Base-by-base conservation (phyloP, 2,888 invertebrate species). In the Drosophila neonasuta region DNA sequence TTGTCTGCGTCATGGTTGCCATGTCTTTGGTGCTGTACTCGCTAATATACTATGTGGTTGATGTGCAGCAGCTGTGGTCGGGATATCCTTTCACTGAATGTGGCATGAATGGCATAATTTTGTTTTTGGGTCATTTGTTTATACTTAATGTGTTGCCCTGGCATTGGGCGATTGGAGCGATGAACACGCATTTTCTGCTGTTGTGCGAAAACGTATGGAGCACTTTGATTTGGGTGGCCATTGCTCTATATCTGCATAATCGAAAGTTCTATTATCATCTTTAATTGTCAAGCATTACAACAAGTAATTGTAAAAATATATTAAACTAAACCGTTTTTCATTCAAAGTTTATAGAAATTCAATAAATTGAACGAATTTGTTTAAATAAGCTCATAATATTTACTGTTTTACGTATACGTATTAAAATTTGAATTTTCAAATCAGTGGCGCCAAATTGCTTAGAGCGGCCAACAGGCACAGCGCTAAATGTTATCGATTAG, bases 31-130 rank as follows among this genome's bases (percentile, higher is more conserved):
- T 39, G n/a, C 3, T 39, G 7, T 13, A n/a, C n/a, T 39, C 11
- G n/a, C 36, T 39, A 6, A 11, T 39, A 2, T n/a, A 39, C 36
- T 39, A 39, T 13, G 7, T 39, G 1, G 36, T 39, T n/a, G 36
- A 39, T 39, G 36, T 39, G n/a, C n/a, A 11, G 36, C 11, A 39
- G 7, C 3, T 39, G 6, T 39, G n/a, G 36, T 39, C n/a, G 6
- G 36, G 36, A 4, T 39, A 39, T 39, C 36, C 36, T 1, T 39
- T 39, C 4, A 39, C 36, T 5, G 36, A 96, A 66, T 95, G 97
- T 48, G 98, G 99, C 9, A 96, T 97, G 94, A 99, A 99, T 91
- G 95, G 98, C 20, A 96, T 97, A 59, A 92, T 97, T 1, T 92
- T 98, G 80, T 99, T 98, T 90, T 92, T 97, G 10, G 97, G 97